Conservation (phyloP, 2,797 vertebrate genomes). For the Pangasius krempfi region DNA sequence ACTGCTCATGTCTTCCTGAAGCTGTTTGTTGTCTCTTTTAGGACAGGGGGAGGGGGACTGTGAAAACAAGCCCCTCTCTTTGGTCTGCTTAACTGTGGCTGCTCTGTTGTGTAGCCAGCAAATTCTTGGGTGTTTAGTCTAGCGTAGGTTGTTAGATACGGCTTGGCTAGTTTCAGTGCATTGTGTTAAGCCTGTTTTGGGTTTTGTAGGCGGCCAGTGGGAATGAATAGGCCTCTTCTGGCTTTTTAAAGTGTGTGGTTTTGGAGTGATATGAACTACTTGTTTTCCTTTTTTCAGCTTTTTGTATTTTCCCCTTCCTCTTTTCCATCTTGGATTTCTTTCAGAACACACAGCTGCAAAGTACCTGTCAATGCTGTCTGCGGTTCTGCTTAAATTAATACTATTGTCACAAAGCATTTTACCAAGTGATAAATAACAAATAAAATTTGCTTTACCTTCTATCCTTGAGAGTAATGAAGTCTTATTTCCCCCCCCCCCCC, state of each 20-base stretch:
- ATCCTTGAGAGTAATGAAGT: slow-evolving; percentile 49
- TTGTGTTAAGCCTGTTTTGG: slow-evolving; percentile 71
- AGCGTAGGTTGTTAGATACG: slow-evolving; percentile 62
- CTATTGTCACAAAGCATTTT: slow-evolving; percentile 14
- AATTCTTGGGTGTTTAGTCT: slow-evolving; percentile 71
- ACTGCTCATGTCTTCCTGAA: slow-evolving; percentile 77
- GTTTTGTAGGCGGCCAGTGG: slow-evolving; percentile 60
- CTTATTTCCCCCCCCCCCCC: slow-evolving; percentile 21
- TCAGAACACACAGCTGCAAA: slow-evolving; percentile 45
- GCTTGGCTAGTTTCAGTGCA: slow-evolving; percentile 73
- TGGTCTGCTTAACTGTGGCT: slow-evolving; percentile 72
- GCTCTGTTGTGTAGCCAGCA: slow-evolving; percentile 71
- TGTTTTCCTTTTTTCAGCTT: background rate
- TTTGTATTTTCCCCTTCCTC: background rate
- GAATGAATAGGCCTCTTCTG: slow-evolving; percentile 47
- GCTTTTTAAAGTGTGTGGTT: slow-evolving; percentile 52
- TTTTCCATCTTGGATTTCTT: slow-evolving; percentile 40
- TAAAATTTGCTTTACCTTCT: slow-evolving; percentile 34
- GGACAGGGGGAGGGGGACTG: slow-evolving; percentile 57
- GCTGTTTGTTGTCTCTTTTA: slow-evolving; percentile 77
- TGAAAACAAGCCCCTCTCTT: slow-evolving; percentile 75
- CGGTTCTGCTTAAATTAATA: slow-evolving; percentile 35
- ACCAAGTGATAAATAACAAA: background rate
- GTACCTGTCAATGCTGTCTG: slow-evolving; percentile 46
- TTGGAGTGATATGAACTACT: slow-evolving; percentile 50